phyloP scores from a whole-genome alignment of 1,140 invertebrate species.

The Portunus trituberculatus region DNA sequence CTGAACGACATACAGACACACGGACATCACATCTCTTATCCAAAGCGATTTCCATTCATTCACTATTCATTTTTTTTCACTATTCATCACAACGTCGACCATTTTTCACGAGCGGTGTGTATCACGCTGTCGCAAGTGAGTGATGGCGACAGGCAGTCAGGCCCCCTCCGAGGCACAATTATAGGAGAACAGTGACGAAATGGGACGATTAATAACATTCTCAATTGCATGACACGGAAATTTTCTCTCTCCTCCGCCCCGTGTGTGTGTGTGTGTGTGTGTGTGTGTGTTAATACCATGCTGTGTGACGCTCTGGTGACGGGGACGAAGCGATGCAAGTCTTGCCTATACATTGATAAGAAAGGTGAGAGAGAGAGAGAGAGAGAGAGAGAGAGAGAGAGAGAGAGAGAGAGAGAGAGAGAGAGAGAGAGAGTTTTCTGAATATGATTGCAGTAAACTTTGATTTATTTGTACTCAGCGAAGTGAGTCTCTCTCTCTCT shows the following conservation, averaged over 20 bases:
- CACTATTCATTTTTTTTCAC: not conserved
- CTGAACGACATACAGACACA: too few relatives aligned
- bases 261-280: not conserved
- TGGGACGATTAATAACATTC: not conserved
- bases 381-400: too few relatives aligned
- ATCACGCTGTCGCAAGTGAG: not conserved
- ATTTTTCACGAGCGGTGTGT: not conserved
- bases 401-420: too few relatives aligned
- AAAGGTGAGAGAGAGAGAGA: too few relatives aligned
- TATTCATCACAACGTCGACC: not conserved
- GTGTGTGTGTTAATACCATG: not conserved
- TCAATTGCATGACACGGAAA: slow-evolving; percentile 1
- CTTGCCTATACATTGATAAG: not conserved
- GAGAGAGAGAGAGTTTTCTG: too few relatives aligned
- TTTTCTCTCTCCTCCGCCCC: not conserved
- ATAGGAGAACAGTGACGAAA: slow-evolving; percentile 5
- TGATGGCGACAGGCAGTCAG: not conserved
- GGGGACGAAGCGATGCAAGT: not conserved
- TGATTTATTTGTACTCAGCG: too few relatives aligned
- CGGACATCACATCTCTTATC: too few relatives aligned
- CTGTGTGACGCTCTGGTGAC: not conserved
- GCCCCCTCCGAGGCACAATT: not conserved
- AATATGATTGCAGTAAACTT: too few relatives aligned
- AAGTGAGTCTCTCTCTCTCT: too few relatives aligned
- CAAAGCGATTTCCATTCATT: not conserved